phyloP scores from a whole-genome alignment of 1,140 invertebrate species.

The Drosophila murphyi region DNA sequence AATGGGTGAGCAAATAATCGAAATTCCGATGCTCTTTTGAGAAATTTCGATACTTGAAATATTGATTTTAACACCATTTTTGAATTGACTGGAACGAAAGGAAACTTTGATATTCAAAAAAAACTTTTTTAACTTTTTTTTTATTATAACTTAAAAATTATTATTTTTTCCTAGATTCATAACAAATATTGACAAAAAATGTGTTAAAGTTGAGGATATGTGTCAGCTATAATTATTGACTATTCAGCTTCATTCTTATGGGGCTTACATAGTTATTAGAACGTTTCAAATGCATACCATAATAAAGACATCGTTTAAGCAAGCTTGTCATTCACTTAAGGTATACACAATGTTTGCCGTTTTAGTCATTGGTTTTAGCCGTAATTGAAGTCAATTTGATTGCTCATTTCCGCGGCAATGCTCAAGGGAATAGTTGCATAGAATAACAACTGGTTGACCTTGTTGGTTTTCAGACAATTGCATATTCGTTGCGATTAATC shows the following conservation, averaged over 20 bases:
- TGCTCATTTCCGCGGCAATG: constrained; percentile 46
- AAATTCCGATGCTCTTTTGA: constrained; percentile 20
- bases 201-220: too few relatives aligned
- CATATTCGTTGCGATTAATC: constrained; percentile 53
- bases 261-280: background rate
- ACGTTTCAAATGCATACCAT: background rate
- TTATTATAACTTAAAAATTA: too few relatives aligned
- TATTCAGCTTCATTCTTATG: background rate
- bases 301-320: background rate
- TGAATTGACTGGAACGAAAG: too few relatives aligned
- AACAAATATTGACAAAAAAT: background rate
- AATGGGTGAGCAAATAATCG: background rate
- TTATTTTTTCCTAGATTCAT: too few relatives aligned
- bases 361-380: constrained; percentile 62
- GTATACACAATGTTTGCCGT: constrained; percentile 5
- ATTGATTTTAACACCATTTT: too few relatives aligned
- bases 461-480: constrained; percentile 49
- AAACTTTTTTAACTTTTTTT: too few relatives aligned
- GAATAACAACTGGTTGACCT: constrained; percentile 57
- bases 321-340: background rate
- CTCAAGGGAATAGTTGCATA: constrained; percentile 21
- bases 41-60: background rate
- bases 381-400: constrained; percentile 58
- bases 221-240: background rate
- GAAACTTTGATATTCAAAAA: background rate